These are phyloP conservation scores for Phrixothrix hirtus DNA, from an alignment of 2,888 invertebrate genomes.

Conservation along the genomic window DNA sequence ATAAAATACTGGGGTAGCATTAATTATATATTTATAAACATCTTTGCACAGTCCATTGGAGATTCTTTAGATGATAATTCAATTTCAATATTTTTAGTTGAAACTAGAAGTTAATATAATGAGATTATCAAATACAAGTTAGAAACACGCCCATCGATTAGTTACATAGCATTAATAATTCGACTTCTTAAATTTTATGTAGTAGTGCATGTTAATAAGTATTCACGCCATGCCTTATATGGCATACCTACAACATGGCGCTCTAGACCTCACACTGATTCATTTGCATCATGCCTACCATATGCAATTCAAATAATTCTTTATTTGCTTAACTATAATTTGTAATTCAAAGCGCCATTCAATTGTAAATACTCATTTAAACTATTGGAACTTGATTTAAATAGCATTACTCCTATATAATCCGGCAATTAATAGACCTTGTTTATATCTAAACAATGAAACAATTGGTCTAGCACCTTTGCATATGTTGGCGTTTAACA, in stretches of 20 bases:
- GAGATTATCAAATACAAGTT: no score
- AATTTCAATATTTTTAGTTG: no score
- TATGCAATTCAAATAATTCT: constrained; percentile 44
- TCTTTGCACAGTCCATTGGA: no score
- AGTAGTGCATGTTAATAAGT: constrained; percentile 47
- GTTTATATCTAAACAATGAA: no score
- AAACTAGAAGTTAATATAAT: no score
- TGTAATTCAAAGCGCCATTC: constrained; percentile 44
- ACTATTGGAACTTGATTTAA: background rate
- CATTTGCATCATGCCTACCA: constrained; percentile 36
- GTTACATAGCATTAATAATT: constrained; percentile 19
- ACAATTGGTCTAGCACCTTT: no score
- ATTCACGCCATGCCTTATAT: constrained; percentile 51
- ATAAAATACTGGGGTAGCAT: no score
- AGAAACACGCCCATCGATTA: constrained; percentile 29
- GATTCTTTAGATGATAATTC: no score
- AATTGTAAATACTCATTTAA: constrained; percentile 14
- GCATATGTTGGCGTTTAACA: no score
- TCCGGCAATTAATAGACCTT: no score
- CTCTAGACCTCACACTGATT: constrained; percentile 49
- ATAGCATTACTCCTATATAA: no score
- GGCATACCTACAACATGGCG: constrained; percentile 49
- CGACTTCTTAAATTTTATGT: constrained; percentile 20
- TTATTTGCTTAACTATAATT: constrained; percentile 41
- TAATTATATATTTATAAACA: no score